Percentiles rank a stretch among this genome's conserved stretches.
phyloP scores from a whole-genome alignment of 2,113 vertebrate species.

The Empidonax alnorum region DNA sequence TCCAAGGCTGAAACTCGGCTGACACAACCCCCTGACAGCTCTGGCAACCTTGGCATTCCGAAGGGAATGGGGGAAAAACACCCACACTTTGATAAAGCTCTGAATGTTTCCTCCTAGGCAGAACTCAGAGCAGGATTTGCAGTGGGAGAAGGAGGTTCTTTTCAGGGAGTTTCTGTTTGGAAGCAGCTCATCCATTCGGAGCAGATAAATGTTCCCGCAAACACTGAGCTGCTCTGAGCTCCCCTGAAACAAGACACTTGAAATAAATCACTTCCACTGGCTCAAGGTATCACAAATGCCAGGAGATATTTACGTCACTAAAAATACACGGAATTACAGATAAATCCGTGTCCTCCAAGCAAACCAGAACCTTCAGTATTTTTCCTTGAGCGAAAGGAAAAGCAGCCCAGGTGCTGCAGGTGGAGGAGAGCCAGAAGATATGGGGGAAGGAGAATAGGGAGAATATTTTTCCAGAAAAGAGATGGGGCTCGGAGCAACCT shows the following conservation, averaged over 20 bases:
- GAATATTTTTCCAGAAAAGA: background rate
- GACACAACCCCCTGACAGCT: background rate
- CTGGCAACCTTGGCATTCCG: background rate
- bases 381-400: background rate
- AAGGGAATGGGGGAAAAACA: background rate
- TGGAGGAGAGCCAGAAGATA: background rate
- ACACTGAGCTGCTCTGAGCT: background rate
- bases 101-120: background rate
- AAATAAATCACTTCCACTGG: slow-evolving; percentile 14
- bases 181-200: background rate
- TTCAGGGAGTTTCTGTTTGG: background rate
- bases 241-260: slow-evolving; percentile 30
- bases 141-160: background rate
- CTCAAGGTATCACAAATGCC: background rate
- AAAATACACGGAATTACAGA: background rate
- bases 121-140: background rate
- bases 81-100: background rate
- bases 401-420: background rate
- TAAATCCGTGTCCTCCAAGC: background rate
- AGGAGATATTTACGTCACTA: slow-evolving; percentile 11
- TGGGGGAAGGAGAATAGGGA: background rate
- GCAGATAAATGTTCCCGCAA: background rate
- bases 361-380: background rate
- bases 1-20: slow-evolving; percentile 5
- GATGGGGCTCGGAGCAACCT: background rate